These are phyloP conservation scores for Drosophila fuyamai DNA, from an alignment of 1,140 invertebrate genomes.

Conservation along the genomic window DNA sequence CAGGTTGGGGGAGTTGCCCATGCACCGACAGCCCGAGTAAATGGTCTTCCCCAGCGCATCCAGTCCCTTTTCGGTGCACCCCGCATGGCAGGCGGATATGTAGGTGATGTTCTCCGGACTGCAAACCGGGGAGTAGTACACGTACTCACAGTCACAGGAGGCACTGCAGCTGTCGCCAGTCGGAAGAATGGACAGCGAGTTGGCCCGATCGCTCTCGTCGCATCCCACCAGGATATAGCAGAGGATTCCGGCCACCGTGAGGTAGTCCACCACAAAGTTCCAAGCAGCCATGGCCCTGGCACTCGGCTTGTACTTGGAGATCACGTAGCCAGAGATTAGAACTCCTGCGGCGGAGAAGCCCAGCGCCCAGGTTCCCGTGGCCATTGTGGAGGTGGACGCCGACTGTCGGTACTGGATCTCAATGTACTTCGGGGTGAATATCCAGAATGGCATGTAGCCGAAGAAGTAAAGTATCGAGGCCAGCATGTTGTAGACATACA, in stretches of 20 bases:
- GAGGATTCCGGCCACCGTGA: conserved; percentile 88
- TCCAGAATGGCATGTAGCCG: conserved; percentile 90
- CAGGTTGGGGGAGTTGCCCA: conserved; percentile 1
- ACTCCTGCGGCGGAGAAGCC: conserved; percentile 90
- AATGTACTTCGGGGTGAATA: conserved; percentile 91
- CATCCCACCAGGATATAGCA: conserved; percentile 90
- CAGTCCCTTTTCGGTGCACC: conserved; percentile 85
- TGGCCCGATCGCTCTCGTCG: conserved; percentile 80
- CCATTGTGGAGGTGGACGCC: conserved; percentile 88
- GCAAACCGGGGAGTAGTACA: conserved; percentile 89
- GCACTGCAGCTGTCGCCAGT: conserved; percentile 86
- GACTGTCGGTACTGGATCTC: conserved; percentile 90
- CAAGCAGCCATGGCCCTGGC: conserved; percentile 89
- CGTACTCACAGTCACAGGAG: conserved; percentile 88
- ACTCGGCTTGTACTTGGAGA: conserved; percentile 89
- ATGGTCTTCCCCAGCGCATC: conserved; percentile 74
- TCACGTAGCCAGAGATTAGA: conserved; percentile 88
- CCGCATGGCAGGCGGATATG: conserved; percentile 90
- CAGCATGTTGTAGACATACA: conserved; percentile 88
- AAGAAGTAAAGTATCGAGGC: conserved; percentile 89
- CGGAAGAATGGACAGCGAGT: conserved; percentile 35
- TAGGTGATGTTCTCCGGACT: conserved; percentile 86
- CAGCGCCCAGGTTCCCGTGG: conserved; percentile 89
- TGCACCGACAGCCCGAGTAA: conserved; percentile 53
- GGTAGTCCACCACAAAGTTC: conserved; percentile 89